These are phyloP conservation scores for Diaphora mendica DNA, from an alignment of 2,888 invertebrate species.

Conservation along the genomic window DNA sequence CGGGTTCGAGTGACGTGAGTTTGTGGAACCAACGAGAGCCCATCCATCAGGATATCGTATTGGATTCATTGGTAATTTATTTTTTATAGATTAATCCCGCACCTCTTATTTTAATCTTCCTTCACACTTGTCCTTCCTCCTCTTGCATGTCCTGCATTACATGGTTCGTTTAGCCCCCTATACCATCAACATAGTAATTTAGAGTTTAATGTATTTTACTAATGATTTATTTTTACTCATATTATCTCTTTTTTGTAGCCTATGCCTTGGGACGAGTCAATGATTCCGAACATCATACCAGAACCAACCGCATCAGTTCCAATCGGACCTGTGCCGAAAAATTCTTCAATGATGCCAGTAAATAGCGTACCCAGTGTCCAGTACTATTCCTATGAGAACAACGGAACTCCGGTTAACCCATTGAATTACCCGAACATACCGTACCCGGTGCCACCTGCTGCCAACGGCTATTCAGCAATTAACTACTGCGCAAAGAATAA, in stretches of 20 bases:
- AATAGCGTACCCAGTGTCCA: constrained; percentile 20
- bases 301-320: constrained; percentile 19
- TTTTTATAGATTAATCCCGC: not conserved
- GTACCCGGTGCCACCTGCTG: constrained; percentile 44
- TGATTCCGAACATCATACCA: constrained; percentile 32
- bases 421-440: constrained; percentile 40
- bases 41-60: constrained; percentile 29
- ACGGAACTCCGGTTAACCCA: constrained; percentile 29
- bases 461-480: constrained; percentile 61
- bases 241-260: constrained; percentile 38
- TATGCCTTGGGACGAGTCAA: constrained; percentile 51
- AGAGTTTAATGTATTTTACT: too few species aligned
- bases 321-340: too few species aligned
- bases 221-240: constrained; percentile 25
- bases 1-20: constrained; percentile 31
- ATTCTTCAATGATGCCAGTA: too few species aligned
- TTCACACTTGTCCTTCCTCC: too few species aligned
- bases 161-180: too few species aligned
- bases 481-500: constrained; percentile 51
- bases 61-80: constrained; percentile 55
- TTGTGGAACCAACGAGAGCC: constrained; percentile 51
- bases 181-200: too few species aligned
- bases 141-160: too few species aligned
- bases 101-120: too few species aligned
- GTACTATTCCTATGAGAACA: constrained; percentile 35